Evolutionary conservation across 2,113 vertebrate genomes (phyloP), one percentile per base, ranked within the genome.

Genomic region (Barbus barbus): DNA sequence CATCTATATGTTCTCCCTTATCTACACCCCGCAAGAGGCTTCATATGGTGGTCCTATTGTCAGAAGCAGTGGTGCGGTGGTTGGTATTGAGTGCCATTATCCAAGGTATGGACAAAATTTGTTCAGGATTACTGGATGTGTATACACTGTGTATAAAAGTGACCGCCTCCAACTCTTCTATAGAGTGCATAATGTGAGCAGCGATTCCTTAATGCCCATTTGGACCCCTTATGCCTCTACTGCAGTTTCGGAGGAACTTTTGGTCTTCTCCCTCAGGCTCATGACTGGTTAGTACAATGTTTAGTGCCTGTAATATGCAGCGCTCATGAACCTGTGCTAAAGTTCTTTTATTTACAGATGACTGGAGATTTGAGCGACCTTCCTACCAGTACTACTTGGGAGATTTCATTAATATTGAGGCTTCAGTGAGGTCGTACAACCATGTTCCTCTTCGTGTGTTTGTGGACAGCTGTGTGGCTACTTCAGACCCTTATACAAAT

Each of bases 401-500:
- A 48, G 85, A 88, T 0, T 20, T 81, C 16, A 83, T 89, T 26
- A 83, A 92, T 82, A 46, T 94, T 0, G 91, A 94, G 72, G 93
- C 87, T 0, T 87, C 89, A 0, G 84, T 92, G 11, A 74, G 84
- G 6, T 84, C 1, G 28, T 87, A 85, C 41, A 76, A 90, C 84
- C 92, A 93, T 1, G 0, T 89, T 3, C 92, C 92, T 0, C 85
- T 93, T 13, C 91, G 90, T 80, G 85, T 93, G 24, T 92, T 86
- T 1, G 87, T 91, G 67, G 93, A 94, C 85, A 56, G 71, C 79
- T 94, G 93, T 3, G 88, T 93, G 84, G 93, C 90, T 24, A 92
- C 91, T 0, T 3, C 0, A 2, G 79, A 4, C 77, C 87, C 91
- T 3, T 73, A 91, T 31, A 73, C 88, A 1, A 16, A 8, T 3